Conservation (phyloP, 2,797 vertebrate genomes). For the Coccyzus lansbergi region DNA sequence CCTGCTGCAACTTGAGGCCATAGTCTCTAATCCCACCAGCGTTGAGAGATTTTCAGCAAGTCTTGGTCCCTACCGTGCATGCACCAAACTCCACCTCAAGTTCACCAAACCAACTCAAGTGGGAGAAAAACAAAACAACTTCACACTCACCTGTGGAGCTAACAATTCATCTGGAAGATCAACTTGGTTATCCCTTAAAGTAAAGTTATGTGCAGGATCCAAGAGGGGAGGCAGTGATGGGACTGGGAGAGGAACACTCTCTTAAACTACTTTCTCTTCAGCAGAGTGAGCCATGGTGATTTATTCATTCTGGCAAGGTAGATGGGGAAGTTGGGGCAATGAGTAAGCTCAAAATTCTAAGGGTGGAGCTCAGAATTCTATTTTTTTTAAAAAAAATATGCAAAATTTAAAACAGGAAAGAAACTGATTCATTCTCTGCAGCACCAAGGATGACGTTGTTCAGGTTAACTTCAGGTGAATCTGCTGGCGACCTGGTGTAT, state of each 20-base stretch:
- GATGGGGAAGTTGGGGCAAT: neutral
- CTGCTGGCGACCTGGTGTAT: neutral
- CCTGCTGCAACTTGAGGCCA: too few species aligned
- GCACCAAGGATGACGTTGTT: neutral
- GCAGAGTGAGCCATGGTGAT: neutral
- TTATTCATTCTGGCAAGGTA: neutral
- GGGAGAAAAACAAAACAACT: neutral
- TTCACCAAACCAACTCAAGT: too few species aligned
- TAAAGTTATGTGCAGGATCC: neutral
- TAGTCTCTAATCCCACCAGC: too few species aligned
- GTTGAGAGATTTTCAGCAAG: neutral
- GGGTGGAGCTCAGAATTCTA: slow-evolving; percentile 30
- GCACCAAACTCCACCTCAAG: neutral
- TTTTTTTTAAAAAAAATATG: neutral
- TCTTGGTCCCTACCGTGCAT: neutral
- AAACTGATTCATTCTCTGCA: slow-evolving; percentile 21
- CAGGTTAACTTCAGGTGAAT: slow-evolving; percentile 5
- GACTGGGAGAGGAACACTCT: neutral
- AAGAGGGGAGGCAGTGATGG: neutral
- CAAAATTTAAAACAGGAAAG: slow-evolving; percentile 20
- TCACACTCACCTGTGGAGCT: neutral
- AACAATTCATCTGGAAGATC: neutral
- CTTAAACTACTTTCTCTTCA: neutral
- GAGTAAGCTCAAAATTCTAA: slow-evolving; percentile 25
- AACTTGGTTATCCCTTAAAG: neutral